Percentiles rank a stretch among this genome's conserved stretches.
Evolutionary conservation across 2,113 vertebrate genomes (phyloP).

Genomic region (Nothoprocta pentlandii): DNA sequence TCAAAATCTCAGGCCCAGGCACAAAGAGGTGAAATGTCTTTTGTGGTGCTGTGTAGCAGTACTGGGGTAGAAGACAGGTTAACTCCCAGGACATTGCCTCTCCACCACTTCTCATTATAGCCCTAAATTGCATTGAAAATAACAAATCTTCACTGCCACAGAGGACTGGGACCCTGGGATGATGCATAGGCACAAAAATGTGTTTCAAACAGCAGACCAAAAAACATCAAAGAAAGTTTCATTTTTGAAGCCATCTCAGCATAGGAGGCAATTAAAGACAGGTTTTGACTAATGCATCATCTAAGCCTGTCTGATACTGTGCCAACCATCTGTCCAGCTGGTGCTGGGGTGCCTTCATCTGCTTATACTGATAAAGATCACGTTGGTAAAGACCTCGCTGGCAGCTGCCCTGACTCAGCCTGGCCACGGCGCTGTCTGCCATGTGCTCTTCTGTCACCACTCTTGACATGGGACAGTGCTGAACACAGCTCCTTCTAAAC

Average conservation of each 20-base stretch:
- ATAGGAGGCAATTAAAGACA: neutral
- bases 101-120: neutral
- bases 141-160: neutral
- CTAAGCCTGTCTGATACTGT: neutral
- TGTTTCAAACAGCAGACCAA: neutral
- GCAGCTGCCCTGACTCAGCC: neutral
- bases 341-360: neutral
- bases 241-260: neutral
- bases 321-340: neutral
- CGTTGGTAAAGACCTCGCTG: neutral
- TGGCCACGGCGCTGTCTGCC: neutral
- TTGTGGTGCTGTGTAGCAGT: neutral
- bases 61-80: neutral
- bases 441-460: neutral
- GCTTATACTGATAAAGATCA: neutral
- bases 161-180: neutral
- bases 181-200: neutral
- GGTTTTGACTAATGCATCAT: neutral
- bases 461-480: neutral
- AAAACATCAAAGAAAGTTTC: neutral
- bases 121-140: neutral
- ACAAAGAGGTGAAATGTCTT: rapidly evolving
- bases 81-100: neutral
- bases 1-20: neutral
- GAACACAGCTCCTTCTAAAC: neutral